Conservation (phyloP, 1,140 invertebrate species). For the Cepaea nemoralis region DNA sequence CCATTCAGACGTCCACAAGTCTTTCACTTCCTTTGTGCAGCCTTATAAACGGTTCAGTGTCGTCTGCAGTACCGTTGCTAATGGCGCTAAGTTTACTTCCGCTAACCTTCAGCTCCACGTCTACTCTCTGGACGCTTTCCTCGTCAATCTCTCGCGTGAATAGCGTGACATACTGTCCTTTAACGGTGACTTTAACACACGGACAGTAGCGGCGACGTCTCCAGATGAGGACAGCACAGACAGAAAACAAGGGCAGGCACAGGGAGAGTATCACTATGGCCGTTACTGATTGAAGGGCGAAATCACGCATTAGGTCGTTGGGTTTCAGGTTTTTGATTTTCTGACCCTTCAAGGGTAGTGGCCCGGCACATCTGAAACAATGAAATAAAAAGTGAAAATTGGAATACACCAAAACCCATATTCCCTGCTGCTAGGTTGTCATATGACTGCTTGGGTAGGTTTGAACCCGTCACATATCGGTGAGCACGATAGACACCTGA, state of each 20-base stretch:
- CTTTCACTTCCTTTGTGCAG: not conserved
- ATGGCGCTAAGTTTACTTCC: not conserved
- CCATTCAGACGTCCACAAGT: not conserved
- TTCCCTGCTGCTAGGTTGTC: too few relatives aligned
- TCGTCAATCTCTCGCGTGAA: constrained; percentile 1
- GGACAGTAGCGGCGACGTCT: not conserved
- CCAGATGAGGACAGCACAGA: constrained; percentile 8
- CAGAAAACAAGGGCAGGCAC: not conserved
- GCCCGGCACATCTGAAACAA: constrained; percentile 1
- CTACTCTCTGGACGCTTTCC: not conserved
- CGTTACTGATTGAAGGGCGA: not conserved
- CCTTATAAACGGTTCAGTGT: constrained; percentile 3
- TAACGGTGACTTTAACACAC: not conserved
- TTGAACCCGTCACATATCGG: too few relatives aligned
- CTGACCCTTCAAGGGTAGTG: not conserved
- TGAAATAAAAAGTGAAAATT: too few relatives aligned
- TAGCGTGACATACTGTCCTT: constrained; percentile 15
- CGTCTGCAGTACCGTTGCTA: constrained; percentile 8
- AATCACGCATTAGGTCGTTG: not conserved
- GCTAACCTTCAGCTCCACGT: constrained; percentile 8
- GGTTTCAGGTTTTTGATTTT: not conserved
- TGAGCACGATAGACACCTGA: too few relatives aligned
- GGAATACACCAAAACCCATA: too few relatives aligned
- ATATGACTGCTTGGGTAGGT: too few relatives aligned
- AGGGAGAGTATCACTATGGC: not conserved